Evolutionary conservation across 2,113 vertebrate species (phyloP).

Genomic region (Redunca redunca): DNA sequence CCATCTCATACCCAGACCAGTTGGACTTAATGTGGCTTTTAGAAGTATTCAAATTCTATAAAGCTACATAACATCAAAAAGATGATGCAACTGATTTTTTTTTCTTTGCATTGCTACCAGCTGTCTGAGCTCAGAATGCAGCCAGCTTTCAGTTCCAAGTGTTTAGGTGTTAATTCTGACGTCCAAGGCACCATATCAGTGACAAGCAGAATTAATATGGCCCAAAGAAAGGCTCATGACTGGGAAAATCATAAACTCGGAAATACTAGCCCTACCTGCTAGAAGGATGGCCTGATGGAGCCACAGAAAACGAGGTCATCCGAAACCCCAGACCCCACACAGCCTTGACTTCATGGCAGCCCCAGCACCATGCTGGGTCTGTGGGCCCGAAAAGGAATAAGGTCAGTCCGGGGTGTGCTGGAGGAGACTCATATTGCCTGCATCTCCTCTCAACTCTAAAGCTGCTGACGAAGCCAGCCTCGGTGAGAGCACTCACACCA

Average conservation of each 20-base stretch:
- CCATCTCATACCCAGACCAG: background rate
- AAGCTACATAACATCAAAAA: background rate
- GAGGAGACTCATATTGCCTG: rapidly evolving
- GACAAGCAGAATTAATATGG: background rate
- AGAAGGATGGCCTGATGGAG: background rate
- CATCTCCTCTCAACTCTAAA: background rate
- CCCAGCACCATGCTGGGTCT: too few species aligned
- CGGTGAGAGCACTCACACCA: rapidly evolving
- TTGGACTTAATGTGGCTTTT: background rate
- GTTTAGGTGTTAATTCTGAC: background rate
- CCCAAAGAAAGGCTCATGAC: background rate
- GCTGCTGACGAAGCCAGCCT: background rate
- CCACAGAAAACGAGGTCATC: background rate
- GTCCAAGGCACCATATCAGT: rapidly evolving
- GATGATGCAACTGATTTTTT: background rate
- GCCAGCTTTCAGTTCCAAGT: background rate
- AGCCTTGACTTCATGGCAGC: background rate
- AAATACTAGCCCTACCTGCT: background rate
- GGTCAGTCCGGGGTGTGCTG: rapidly evolving
- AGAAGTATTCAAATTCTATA: background rate
- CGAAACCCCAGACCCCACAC: background rate
- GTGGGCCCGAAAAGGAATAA: background rate
- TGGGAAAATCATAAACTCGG: background rate
- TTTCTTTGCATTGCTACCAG: background rate
- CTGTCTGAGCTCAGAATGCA: background rate